Percentiles rank a stretch among this genome's conserved stretches.
Conservation (phyloP, 1,140 invertebrate species). For the Pissodes strobi region DNA sequence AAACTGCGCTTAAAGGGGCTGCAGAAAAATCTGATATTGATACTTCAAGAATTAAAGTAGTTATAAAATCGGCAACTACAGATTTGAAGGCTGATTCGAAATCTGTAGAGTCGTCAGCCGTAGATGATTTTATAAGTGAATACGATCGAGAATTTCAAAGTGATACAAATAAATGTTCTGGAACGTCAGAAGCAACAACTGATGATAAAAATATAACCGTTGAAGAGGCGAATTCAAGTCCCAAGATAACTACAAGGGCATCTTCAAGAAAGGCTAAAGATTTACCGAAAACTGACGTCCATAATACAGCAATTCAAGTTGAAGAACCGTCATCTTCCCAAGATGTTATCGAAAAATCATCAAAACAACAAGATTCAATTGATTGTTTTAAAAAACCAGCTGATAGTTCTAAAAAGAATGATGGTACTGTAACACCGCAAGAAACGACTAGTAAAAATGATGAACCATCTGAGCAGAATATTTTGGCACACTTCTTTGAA, state of each 20-base stretch:
- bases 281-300: too few species aligned
- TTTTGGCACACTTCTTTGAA: constrained; percentile 44
- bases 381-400: not conserved
- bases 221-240: not conserved
- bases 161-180: too few species aligned
- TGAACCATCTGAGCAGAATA: constrained; percentile 38
- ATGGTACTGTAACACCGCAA: not conserved
- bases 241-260: not conserved
- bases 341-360: not conserved
- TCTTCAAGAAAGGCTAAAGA: too few species aligned
- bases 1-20: not conserved
- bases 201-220: not conserved
- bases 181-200: not conserved
- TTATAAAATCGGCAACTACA: not conserved
- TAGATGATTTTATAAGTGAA: constrained; percentile 20
- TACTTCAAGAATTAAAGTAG: constrained; percentile 13
- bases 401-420: constrained; percentile 5
- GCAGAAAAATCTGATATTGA: not conserved
- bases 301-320: not conserved
- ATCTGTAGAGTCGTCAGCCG: not conserved
- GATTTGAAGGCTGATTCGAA: not conserved
- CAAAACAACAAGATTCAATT: not conserved
- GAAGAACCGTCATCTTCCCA: constrained; percentile 8
- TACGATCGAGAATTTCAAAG: constrained; percentile 24
- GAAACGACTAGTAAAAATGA: constrained; percentile 4